Evolutionary conservation across 2,888 invertebrate genomes (phyloP).

Genomic region (Pherbina coryleti): DNA sequence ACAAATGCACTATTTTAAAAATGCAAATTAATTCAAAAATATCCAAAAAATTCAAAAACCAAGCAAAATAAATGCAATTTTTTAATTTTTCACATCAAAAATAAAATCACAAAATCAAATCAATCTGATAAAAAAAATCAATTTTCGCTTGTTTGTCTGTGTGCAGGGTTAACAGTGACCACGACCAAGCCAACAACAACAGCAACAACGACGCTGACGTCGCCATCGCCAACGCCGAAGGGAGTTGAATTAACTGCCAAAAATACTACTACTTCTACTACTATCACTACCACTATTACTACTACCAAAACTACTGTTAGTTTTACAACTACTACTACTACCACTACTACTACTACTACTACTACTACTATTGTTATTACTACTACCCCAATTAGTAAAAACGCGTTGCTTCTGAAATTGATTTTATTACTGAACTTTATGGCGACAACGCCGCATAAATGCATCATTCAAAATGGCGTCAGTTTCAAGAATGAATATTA

Average conservation of each 20-base stretch:
- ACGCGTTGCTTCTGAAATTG: slow-evolving; percentile 14
- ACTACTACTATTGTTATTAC: slow-evolving; percentile 47
- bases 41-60: slow-evolving; percentile 47
- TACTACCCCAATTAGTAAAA: slow-evolving; percentile 54
- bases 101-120: slow-evolving; percentile 41
- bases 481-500: not conserved
- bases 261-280: slow-evolving; percentile 43
- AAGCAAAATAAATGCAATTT: slow-evolving; percentile 39
- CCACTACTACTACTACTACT: slow-evolving; percentile 37
- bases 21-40: slow-evolving; percentile 32
- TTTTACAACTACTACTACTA: slow-evolving; percentile 40
- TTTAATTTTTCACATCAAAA: slow-evolving; percentile 28
- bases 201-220: slow-evolving; percentile 26
- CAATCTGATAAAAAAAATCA: slow-evolving; percentile 45
- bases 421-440: not conserved
- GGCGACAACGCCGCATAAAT: not conserved
- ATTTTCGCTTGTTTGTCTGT: slow-evolving; percentile 74
- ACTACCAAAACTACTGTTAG: slow-evolving; percentile 41
- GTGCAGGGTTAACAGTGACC: slow-evolving; percentile 72
- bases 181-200: slow-evolving; percentile 29
- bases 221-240: slow-evolving; percentile 5
- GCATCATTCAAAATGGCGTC: not conserved
- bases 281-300: slow-evolving; percentile 37
- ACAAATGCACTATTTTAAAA: slow-evolving; percentile 33
- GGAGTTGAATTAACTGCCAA: slow-evolving; percentile 26